phyloP scores from a whole-genome alignment of 2,888 invertebrate species.

The Drosophila yooni region DNA sequence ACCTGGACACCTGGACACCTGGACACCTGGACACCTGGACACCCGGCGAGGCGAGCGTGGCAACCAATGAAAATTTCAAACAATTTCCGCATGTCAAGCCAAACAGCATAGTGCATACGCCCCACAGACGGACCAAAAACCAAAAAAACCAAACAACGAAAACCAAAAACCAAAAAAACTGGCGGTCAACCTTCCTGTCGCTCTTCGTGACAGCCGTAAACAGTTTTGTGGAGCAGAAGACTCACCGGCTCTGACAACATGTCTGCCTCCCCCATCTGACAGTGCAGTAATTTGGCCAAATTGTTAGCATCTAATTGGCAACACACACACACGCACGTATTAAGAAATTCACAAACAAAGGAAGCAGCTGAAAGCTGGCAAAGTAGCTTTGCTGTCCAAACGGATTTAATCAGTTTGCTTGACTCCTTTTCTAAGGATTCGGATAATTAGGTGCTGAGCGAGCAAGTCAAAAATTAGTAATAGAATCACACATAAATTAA shows the following conservation, averaged over 20 bases:
- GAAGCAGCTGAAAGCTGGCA: constrained; percentile 1
- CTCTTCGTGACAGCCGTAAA: constrained; percentile 20
- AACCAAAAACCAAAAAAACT: not conserved
- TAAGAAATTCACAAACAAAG: constrained; percentile 4
- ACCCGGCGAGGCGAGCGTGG: constrained; percentile 42
- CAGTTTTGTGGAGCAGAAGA: constrained; percentile 24
- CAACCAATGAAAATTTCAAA: constrained; percentile 57
- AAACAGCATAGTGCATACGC: not conserved
- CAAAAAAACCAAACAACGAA: not conserved
- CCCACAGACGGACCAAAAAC: not conserved
- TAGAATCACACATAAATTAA: not conserved
- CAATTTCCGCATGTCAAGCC: constrained; percentile 54
- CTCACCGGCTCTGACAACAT: constrained; percentile 5
- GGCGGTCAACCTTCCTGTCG: not conserved
- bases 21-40: too few relatives aligned
- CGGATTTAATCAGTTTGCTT: not conserved
- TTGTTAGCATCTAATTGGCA: constrained; percentile 51
- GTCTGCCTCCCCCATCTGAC: constrained; percentile 24
- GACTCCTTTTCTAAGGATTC: not conserved
- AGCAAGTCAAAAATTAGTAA: not conserved
- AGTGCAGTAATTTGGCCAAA: constrained; percentile 55
- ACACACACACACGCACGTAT: constrained; percentile 13
- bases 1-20: constrained; percentile 23
- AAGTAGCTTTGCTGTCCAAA: not conserved
- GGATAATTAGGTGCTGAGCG: not conserved